Percentiles rank a stretch among this genome's conserved stretches.
phyloP scores from a whole-genome alignment of 2,113 vertebrate genomes.

The Lethenteron reissneri region DNA sequence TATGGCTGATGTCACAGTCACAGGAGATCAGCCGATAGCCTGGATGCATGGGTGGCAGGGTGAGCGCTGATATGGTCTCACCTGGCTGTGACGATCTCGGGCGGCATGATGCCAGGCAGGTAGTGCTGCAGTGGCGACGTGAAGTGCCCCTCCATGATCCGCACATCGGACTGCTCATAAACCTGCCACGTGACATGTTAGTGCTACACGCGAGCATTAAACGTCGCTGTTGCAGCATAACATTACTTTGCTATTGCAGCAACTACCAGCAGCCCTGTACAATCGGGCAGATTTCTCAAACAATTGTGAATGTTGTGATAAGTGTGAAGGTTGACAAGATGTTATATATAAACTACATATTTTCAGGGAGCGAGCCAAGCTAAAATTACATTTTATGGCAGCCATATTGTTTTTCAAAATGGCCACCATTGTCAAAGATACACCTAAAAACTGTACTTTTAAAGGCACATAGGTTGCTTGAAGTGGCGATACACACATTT shows the following conservation, averaged over 20 bases:
- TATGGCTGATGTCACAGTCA: no score
- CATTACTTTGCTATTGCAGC: neutral
- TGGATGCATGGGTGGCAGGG: no score
- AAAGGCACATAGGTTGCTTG: no score
- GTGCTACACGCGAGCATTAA: neutral
- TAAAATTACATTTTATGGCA: no score
- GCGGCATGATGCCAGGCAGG: slow-evolving; percentile 63
- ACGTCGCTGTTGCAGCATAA: neutral
- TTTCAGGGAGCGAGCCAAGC: no score
- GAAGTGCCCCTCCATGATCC: slow-evolving; percentile 68
- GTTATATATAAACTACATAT: neutral
- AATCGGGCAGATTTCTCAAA: neutral
- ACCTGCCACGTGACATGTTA: slow-evolving; percentile 24
- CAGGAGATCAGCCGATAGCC: no score
- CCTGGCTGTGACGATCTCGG: slow-evolving; percentile 61
- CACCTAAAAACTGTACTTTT: no score
- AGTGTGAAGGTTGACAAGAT: neutral
- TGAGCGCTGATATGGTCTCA: slow-evolving; percentile 17
- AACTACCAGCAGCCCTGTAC: neutral
- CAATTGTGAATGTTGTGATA: neutral
- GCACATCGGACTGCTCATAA: slow-evolving; percentile 62
- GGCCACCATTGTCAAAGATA: no score
- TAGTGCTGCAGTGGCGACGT: slow-evolving; percentile 71
- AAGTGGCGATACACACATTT: no score
- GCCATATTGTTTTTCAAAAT: no score